These are phyloP conservation scores for Arbacia lixula DNA, from an alignment of 53 echinoderm and acorn worm species.

Conservation along the genomic window DNA sequence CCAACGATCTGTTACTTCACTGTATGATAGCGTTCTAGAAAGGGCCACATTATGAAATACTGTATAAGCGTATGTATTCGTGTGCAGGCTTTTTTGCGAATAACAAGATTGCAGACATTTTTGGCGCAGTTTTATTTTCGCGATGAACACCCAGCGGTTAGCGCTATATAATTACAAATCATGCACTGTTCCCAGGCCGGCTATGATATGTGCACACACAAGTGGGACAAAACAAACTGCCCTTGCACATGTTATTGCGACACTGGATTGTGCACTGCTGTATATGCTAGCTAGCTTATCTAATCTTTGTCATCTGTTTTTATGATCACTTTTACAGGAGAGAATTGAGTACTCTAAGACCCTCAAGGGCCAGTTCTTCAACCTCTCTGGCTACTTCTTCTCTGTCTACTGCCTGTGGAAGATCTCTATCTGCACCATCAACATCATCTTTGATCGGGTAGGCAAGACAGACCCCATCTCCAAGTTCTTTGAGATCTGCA, in stretches of 20 bases:
- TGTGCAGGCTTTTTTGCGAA: background rate
- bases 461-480: conserved; percentile 98
- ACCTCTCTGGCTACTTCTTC: conserved; percentile 95
- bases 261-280: too few relatives aligned
- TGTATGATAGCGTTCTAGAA: too few relatives aligned
- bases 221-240: too few relatives aligned
- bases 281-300: too few relatives aligned
- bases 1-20: too few relatives aligned
- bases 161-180: too few relatives aligned
- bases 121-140: background rate
- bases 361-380: conserved; percentile 91
- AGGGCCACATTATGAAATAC: too few relatives aligned
- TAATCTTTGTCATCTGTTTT: too few relatives aligned
- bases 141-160: too few relatives aligned
- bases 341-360: conserved; percentile 94
- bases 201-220: too few relatives aligned
- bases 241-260: too few relatives aligned
- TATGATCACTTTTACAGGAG: conserved; percentile 58
- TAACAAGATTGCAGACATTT: background rate
- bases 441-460: conserved; percentile 98
- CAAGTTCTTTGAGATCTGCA: conserved; percentile 94
- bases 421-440: conserved; percentile 94
- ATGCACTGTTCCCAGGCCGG: too few relatives aligned
- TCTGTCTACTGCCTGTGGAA: conserved; percentile 99
- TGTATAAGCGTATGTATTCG: background rate